These are phyloP conservation scores for Myathropa florea DNA, from an alignment of 2,888 invertebrate genomes.

Conservation along the genomic window DNA sequence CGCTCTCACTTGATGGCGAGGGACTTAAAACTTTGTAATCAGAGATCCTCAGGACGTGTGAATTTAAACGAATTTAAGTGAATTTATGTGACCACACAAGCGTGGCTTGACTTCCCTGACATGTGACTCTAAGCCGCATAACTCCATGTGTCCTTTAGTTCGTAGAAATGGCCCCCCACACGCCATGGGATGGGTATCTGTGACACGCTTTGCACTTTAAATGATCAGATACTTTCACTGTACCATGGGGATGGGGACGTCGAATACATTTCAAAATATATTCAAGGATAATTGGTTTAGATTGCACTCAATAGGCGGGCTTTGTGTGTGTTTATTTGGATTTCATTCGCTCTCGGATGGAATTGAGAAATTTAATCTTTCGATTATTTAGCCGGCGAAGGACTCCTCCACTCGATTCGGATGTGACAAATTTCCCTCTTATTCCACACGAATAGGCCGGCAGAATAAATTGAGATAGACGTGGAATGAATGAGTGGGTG, in stretches of 20 bases:
- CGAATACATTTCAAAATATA: not conserved
- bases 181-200: too few relatives aligned
- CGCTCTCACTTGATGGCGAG: not conserved
- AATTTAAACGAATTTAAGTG: not conserved
- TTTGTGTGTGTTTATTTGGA: constrained; percentile 30
- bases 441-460: constrained; percentile 23
- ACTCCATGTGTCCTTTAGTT: not conserved
- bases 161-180: not conserved
- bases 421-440: constrained; percentile 46
- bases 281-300: constrained; percentile 36
- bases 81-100: too few relatives aligned
- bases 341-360: constrained; percentile 28
- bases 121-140: not conserved
- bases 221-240: constrained; percentile 6
- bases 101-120: not conserved
- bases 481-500: not conserved
- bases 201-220: constrained; percentile 7
- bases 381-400: constrained; percentile 23
- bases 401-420: constrained; percentile 19
- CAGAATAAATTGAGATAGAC: constrained; percentile 13
- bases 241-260: not conserved
- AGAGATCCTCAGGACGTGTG: not conserved
- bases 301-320: not conserved
- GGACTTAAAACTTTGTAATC: not conserved
- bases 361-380: constrained; percentile 27